Percentiles rank a stretch among this genome's conserved stretches.
These are phyloP conservation scores for Mythimna lalbum DNA, from an alignment of 2,888 invertebrate species.

Conservation along the genomic window DNA sequence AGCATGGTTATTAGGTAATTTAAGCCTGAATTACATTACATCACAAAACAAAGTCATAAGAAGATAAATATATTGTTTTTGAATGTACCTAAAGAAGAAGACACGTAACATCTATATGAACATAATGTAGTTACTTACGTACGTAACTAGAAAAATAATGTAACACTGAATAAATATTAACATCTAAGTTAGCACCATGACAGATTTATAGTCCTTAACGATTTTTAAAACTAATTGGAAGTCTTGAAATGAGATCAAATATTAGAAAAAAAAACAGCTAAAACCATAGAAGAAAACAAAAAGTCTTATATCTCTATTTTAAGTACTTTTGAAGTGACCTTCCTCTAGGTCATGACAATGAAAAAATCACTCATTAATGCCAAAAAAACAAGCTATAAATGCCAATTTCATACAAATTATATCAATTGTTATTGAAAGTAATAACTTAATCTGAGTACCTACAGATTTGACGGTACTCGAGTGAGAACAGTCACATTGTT, in stretches of 20 bases:
- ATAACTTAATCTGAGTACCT: background rate
- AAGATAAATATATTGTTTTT: background rate
- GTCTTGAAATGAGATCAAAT: background rate
- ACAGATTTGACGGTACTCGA: background rate
- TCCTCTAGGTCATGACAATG: too few relatives aligned
- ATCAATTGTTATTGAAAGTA: background rate
- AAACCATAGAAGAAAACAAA: background rate
- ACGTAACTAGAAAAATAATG: background rate
- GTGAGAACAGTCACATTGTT: background rate
- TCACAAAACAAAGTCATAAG: background rate
- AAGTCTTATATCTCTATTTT: too few relatives aligned
- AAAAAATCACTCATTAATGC: too few relatives aligned
- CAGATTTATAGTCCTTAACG: background rate
- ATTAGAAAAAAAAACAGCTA: background rate
- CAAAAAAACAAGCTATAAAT: too few relatives aligned
- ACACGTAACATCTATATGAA: background rate
- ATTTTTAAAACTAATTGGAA: background rate
- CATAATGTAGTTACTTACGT: background rate
- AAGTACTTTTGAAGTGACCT: too few relatives aligned
- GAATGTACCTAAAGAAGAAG: background rate
- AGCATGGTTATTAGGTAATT: constrained; percentile 2
- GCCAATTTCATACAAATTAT: background rate
- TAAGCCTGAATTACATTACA: constrained; percentile 1
- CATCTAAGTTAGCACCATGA: too few relatives aligned
- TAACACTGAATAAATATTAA: constrained; percentile 1